A percentile compares a stretch with the other conserved stretches of the same genome.
These are phyloP conservation scores for Scrobipalpa costella DNA, from an alignment of 2,888 invertebrate species.

Conservation along the genomic window DNA sequence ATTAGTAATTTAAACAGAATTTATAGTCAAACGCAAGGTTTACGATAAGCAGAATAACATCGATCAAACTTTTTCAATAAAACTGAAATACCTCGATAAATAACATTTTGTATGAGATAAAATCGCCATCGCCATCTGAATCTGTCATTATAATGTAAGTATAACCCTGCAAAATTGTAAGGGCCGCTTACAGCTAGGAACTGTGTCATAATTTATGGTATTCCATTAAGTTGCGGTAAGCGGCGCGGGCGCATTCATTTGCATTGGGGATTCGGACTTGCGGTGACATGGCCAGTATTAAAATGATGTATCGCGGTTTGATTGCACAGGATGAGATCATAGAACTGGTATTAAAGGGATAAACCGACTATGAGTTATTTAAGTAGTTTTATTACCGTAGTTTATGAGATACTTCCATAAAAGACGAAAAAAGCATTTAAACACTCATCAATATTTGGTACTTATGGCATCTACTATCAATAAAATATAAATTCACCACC, in stretches of 20 bases:
- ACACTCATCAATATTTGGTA: no score
- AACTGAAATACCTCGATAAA: neutral
- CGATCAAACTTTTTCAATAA: neutral
- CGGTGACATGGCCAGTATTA: slow-evolving; percentile 76
- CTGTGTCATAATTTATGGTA: slow-evolving; percentile 72
- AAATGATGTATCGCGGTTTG: slow-evolving; percentile 75
- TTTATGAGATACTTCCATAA: no score
- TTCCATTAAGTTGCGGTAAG: slow-evolving; percentile 64
- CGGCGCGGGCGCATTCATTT: slow-evolving; percentile 68
- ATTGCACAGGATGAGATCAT: slow-evolving; percentile 50
- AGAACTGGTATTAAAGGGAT: slow-evolving; percentile 1
- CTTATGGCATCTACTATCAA: no score
- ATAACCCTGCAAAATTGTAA: slow-evolving; percentile 67
- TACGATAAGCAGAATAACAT: neutral
- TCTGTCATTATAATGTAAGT: slow-evolving; percentile 20
- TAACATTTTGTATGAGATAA: slow-evolving; percentile 5
- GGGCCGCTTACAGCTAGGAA: slow-evolving; percentile 69
- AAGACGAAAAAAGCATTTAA: no score
- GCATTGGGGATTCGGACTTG: slow-evolving; percentile 77
- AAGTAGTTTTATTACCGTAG: neutral
- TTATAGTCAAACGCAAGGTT: no score
- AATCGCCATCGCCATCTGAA: neutral
- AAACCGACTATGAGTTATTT: neutral
- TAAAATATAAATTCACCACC: no score
- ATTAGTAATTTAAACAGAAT: no score